Conservation (phyloP, 2,797 vertebrate species). For the Numenius phaeopus region DNA sequence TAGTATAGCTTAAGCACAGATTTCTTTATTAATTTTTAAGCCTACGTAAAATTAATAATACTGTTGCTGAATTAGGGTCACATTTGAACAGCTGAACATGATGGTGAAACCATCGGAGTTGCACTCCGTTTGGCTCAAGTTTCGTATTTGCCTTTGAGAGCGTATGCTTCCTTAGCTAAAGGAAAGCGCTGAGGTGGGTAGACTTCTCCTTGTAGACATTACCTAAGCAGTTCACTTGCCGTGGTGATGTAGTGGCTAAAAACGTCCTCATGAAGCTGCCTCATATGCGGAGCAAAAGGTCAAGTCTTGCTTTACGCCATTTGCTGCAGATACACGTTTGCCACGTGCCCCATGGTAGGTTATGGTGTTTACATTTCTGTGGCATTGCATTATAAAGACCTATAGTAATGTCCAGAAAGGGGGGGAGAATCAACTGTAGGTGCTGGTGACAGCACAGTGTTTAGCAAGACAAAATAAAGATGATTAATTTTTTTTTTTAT, state of each 20-base stretch:
- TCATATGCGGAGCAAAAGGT: neutral
- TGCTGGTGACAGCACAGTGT: neutral
- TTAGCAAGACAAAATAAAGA: constrained; percentile 18
- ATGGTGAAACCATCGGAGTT: neutral
- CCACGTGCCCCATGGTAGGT: neutral
- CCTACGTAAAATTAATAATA: neutral
- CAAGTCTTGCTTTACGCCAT: neutral
- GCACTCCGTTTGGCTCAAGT: neutral
- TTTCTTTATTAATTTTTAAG: neutral
- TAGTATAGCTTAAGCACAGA: neutral
- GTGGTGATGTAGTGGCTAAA: neutral
- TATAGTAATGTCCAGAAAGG: neutral
- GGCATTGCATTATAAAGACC: neutral
- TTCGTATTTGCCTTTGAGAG: neutral
- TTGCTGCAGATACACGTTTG: neutral
- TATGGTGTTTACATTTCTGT: neutral
- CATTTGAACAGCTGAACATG: neutral
- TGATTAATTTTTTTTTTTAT: neutral
- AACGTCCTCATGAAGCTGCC: neutral
- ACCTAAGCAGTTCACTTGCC: neutral
- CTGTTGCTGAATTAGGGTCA: neutral
- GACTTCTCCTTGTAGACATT: neutral
- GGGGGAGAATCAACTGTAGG: neutral
- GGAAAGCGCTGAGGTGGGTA: neutral
- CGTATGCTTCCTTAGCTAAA: neutral